phyloP scores from a whole-genome alignment of 2,113 vertebrate genomes.

The Zosterops hypoxanthus region DNA sequence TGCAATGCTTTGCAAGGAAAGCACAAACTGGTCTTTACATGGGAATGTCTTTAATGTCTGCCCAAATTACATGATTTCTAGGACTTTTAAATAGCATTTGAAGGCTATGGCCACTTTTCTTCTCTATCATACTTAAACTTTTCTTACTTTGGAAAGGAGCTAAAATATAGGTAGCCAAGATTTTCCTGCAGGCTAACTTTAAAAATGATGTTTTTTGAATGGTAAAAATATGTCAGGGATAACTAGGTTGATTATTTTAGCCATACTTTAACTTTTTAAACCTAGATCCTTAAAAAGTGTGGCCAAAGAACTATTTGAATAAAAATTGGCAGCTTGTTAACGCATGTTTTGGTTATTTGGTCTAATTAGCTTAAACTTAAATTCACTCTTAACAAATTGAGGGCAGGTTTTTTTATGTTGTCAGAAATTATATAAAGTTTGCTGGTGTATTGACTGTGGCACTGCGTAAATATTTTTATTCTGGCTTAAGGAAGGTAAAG shows the following conservation, averaged over 20 bases:
- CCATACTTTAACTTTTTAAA: slow-evolving; percentile 34
- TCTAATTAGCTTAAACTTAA: slow-evolving; percentile 59
- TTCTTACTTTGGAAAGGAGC: neutral
- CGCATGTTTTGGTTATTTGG: slow-evolving; percentile 38
- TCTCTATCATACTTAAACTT: neutral
- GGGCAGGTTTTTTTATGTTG: slow-evolving; percentile 18
- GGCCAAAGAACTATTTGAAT: slow-evolving; percentile 20
- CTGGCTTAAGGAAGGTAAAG: neutral
- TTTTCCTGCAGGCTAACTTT: neutral
- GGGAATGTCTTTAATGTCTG: neutral
- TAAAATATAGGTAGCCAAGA: neutral
- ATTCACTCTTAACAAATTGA: slow-evolving; percentile 43
- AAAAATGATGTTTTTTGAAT: neutral
- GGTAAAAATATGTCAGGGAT: slow-evolving; percentile 19
- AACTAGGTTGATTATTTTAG: slow-evolving; percentile 36
- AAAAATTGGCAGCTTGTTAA: slow-evolving; percentile 38
- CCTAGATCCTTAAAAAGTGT: slow-evolving; percentile 28
- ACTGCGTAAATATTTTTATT: neutral
- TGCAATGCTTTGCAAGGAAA: slow-evolving; percentile 15
- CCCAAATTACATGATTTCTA: neutral
- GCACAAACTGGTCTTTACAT: neutral
- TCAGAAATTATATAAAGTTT: neutral
- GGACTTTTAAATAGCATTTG: neutral
- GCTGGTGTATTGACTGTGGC: slow-evolving; percentile 3
- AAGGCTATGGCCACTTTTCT: neutral